phyloP scores from a whole-genome alignment of 2,797 vertebrate species.

The Xenentodon cancila region DNA sequence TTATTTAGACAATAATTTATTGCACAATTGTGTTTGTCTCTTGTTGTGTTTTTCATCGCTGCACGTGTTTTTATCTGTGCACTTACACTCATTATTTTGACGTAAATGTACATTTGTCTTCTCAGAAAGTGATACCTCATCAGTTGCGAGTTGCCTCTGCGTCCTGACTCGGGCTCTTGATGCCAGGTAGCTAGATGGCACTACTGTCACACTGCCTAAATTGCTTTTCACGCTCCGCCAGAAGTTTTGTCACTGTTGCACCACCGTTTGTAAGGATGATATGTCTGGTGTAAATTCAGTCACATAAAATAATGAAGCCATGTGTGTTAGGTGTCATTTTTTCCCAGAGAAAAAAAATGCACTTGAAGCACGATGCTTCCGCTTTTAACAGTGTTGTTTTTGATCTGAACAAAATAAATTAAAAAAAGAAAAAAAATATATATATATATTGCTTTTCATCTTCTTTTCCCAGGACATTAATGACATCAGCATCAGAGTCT shows the following conservation, averaged over 20 bases:
- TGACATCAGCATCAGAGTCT: slow-evolving; percentile 85
- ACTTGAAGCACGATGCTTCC: slow-evolving; percentile 38
- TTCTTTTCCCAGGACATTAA: slow-evolving; percentile 80
- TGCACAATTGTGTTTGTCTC: background rate
- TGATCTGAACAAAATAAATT: too few species aligned
- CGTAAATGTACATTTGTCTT: slow-evolving; percentile 18
- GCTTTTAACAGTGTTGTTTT: slow-evolving; percentile 5
- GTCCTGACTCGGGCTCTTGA: slow-evolving; percentile 92
- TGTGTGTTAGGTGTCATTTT: slow-evolving; percentile 56
- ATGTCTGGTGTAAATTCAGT: slow-evolving; percentile 61
- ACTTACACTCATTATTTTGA: background rate
- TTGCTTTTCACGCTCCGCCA: slow-evolving; percentile 32
- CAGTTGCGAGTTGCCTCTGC: slow-evolving; percentile 90
- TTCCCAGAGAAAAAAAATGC: slow-evolving; percentile 37
- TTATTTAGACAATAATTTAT: slow-evolving; percentile 4
- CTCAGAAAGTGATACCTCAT: slow-evolving; percentile 87
- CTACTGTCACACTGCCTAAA: slow-evolving; percentile 43
- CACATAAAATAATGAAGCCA: slow-evolving; percentile 50
- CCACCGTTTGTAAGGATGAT: slow-evolving; percentile 48
- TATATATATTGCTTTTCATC: background rate
- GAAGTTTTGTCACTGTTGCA: slow-evolving; percentile 52
- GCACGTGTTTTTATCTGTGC: slow-evolving; percentile 5
- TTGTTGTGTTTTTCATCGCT: background rate
- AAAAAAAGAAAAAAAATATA: too few species aligned
- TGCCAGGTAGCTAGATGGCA: slow-evolving; percentile 86